Evolutionary conservation across 2,797 vertebrate species (phyloP).

Genomic region (Phalloptychus januarius): DNA sequence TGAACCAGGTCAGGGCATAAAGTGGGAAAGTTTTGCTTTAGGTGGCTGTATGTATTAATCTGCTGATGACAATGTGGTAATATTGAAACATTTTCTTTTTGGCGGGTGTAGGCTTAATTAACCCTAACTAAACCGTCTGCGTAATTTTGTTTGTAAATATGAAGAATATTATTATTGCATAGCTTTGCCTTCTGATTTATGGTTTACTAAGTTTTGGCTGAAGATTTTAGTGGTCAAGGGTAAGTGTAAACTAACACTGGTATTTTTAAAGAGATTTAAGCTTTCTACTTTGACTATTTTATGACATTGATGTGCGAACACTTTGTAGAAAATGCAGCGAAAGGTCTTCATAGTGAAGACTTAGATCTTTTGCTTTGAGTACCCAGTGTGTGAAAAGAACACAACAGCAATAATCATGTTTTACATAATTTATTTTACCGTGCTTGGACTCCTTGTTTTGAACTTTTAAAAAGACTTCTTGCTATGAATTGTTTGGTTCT

Average conservation of each 20-base stretch:
- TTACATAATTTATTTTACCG: neutral
- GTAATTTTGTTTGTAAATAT: neutral
- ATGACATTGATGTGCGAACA: neutral
- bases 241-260: neutral
- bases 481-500: neutral
- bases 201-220: neutral
- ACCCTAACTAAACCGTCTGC: neutral
- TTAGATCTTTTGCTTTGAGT: neutral
- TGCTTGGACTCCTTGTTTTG: too few relatives aligned
- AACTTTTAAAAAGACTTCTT: neutral
- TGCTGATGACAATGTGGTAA: neutral
- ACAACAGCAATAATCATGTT: neutral
- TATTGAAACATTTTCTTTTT: neutral
- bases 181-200: neutral
- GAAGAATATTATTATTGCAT: neutral
- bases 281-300: neutral
- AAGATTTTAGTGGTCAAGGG: neutral
- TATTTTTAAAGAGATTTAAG: neutral
- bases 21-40: neutral
- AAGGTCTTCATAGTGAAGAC: neutral
- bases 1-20: constrained; percentile 83
- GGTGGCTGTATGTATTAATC: too few relatives aligned
- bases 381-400: neutral
- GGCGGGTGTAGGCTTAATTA: neutral
- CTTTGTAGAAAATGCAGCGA: neutral